Conservation (phyloP, 1,140 invertebrate species). For the Heliothis subflexa region DNA sequence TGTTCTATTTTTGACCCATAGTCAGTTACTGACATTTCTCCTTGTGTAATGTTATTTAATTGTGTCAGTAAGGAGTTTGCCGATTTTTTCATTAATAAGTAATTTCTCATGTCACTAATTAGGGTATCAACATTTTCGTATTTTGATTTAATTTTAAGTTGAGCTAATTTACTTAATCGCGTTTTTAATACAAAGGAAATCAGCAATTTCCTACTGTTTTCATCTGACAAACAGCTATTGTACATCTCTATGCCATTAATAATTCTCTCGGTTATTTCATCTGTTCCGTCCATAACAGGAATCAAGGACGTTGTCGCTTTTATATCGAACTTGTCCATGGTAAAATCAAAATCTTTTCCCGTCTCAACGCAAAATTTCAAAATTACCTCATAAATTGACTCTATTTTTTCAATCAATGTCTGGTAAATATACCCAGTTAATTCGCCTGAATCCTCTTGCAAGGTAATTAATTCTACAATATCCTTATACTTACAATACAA, state of each 20-base stretch:
- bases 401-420: not conserved
- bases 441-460: not conserved
- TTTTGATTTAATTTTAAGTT: conserved; percentile 12
- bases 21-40: not conserved
- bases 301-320: conserved; percentile 23
- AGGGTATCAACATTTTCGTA: not conserved
- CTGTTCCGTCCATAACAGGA: conserved; percentile 30
- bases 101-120: conserved; percentile 7
- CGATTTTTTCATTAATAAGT: conserved; percentile 25
- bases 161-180: conserved; percentile 1
- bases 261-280: conserved; percentile 31
- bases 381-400: not conserved
- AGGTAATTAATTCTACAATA: not conserved
- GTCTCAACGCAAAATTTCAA: not conserved
- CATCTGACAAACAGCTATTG: not conserved
- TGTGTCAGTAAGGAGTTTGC: not conserved
- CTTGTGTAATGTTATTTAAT: conserved; percentile 9
- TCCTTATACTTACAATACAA: not conserved
- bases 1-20: not conserved
- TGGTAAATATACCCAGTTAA: not conserved
- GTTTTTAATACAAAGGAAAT: conserved; percentile 41
- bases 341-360: conserved; percentile 1
- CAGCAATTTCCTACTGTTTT: conserved; percentile 6
- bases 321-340: conserved; percentile 31
- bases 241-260: conserved; percentile 36